phyloP scores from a whole-genome alignment of 2,113 vertebrate genomes.

The Notothenia coriiceps region DNA sequence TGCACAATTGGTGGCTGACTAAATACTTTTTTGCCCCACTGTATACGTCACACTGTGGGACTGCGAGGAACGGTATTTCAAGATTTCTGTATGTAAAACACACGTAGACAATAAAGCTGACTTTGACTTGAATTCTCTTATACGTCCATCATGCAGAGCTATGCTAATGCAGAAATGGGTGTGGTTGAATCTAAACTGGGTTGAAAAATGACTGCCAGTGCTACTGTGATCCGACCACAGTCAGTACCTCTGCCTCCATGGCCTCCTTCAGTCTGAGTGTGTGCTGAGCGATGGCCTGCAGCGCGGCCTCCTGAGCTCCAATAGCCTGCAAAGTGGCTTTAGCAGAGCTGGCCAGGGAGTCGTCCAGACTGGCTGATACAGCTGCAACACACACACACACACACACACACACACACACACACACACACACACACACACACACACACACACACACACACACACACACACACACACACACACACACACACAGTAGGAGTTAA shows the following conservation, averaged over 20 bases:
- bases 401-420: not conserved
- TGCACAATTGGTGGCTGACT: too few species aligned
- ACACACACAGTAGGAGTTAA: too few species aligned
- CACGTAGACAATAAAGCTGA: too few species aligned
- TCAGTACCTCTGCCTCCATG: slow-evolving; percentile 92
- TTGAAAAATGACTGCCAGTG: not conserved
- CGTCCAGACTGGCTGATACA: slow-evolving; percentile 87
- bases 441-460: not conserved
- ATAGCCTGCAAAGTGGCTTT: slow-evolving; percentile 89
- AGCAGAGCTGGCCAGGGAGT: slow-evolving; percentile 85
- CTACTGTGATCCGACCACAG: not conserved
- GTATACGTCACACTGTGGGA: too few species aligned
- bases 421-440: not conserved
- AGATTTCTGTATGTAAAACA: too few species aligned
- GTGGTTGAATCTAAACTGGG: not conserved
- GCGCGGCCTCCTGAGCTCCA: slow-evolving; percentile 91
- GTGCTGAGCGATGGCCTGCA: slow-evolving; percentile 89
- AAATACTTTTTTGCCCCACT: too few species aligned
- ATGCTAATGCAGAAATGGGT: too few species aligned
- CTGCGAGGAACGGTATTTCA: too few species aligned
- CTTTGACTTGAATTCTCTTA: too few species aligned
- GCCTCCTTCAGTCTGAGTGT: slow-evolving; percentile 89
- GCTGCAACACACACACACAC: slow-evolving; percentile 72
- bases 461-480: not conserved
- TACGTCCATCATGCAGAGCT: too few species aligned